Evolutionary conservation across 1,140 invertebrate species (phyloP).

Genomic region (Pseudomyrmex sp.): DNA sequence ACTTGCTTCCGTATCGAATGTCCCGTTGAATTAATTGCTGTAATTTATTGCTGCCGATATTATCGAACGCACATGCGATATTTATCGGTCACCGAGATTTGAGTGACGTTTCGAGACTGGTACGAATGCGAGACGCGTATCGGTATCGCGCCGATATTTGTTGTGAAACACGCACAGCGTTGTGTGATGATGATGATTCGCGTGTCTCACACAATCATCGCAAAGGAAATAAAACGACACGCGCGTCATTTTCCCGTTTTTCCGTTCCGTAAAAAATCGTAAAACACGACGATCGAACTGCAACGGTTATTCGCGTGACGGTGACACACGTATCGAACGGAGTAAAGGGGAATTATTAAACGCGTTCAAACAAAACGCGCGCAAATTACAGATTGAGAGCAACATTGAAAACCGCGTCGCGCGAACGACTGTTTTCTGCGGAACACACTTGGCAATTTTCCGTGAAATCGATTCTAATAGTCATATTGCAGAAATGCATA

Average conservation of each 20-base stretch:
- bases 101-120: constrained; percentile 37
- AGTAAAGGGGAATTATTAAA: background rate
- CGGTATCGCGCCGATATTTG: background rate
- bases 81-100: background rate
- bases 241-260: background rate
- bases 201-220: constrained; percentile 18
- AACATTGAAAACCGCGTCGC: background rate
- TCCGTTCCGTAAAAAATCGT: constrained; percentile 7
- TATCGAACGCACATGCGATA: constrained; percentile 28
- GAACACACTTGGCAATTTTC: constrained; percentile 2
- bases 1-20: background rate
- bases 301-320: background rate
- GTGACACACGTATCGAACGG: background rate
- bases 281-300: constrained; percentile 2
- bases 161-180: background rate
- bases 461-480: constrained; percentile 27
- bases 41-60: constrained; percentile 47
- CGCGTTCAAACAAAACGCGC: constrained; percentile 23
- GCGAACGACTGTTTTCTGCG: background rate
- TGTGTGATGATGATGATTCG: background rate
- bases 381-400: constrained; percentile 3
- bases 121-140: background rate
- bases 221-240: background rate
- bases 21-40: constrained; percentile 53
- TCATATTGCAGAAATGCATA: background rate